Evolutionary conservation across 2,797 vertebrate genomes (phyloP).

Genomic region (Channallabes apus): DNA sequence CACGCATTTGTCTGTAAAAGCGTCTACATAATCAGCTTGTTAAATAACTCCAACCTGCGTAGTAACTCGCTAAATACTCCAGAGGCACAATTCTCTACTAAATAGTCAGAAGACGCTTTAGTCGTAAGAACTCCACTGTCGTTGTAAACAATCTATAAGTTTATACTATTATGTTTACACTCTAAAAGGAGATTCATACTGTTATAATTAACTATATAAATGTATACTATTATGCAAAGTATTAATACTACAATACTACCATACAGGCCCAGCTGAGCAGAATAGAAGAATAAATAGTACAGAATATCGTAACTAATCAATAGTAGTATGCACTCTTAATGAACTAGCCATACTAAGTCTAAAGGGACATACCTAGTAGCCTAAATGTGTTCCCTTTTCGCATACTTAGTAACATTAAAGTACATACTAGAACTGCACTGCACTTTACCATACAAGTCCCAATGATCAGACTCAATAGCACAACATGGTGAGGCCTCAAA

Average conservation of each 20-base stretch:
- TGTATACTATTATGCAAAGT: neutral
- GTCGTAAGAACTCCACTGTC: neutral
- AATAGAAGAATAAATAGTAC: neutral
- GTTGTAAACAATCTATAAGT: neutral
- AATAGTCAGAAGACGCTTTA: neutral
- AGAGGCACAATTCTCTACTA: neutral
- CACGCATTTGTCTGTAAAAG: neutral
- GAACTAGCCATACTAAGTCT: neutral
- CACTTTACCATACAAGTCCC: too few relatives aligned
- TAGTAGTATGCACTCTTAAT: neutral
- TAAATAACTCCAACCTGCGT: neutral
- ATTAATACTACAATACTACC: neutral
- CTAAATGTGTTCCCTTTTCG: too few relatives aligned
- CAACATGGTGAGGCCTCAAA: too few relatives aligned
- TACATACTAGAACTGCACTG: too few relatives aligned
- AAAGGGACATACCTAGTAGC: too few relatives aligned
- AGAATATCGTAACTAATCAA: neutral
- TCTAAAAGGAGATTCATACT: neutral
- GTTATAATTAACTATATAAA: neutral
- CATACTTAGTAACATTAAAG: too few relatives aligned
- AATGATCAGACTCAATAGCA: too few relatives aligned
- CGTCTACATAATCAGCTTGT: neutral
- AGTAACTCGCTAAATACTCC: neutral
- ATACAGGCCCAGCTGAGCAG: neutral
- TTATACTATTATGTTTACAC: neutral